These are phyloP conservation scores for Centropristis striata DNA, from an alignment of 2,113 vertebrate species.

Conservation along the genomic window DNA sequence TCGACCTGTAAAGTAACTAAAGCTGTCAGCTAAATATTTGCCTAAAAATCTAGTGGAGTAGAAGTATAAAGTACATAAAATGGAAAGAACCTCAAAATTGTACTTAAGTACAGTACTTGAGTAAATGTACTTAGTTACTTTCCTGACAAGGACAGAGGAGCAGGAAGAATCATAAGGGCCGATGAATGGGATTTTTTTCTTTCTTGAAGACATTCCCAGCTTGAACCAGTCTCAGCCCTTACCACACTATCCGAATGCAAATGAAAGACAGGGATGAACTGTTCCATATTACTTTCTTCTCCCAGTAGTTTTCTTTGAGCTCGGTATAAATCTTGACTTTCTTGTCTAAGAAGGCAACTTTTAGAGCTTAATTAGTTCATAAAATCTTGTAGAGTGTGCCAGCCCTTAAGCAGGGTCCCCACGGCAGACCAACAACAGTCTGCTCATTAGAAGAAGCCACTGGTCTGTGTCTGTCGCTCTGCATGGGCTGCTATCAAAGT, in stretches of 20 bases:
- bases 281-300: not conserved
- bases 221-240: not conserved
- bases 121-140: too few species aligned
- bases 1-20: too few species aligned
- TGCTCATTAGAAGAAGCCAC: conserved; percentile 82
- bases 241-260: conserved; percentile 7
- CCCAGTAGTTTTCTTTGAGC: conserved; percentile 12
- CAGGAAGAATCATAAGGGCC: conserved; percentile 39
- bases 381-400: conserved; percentile 48
- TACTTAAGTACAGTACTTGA: too few species aligned
- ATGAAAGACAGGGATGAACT: not conserved
- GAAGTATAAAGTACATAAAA: too few species aligned
- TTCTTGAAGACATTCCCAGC: conserved; percentile 1
- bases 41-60: too few species aligned
- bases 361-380: conserved; percentile 69
- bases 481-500: conserved; percentile 59
- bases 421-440: conserved; percentile 69
- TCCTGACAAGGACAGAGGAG: conserved; percentile 22
- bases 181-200: conserved; percentile 42
- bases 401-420: conserved; percentile 64
- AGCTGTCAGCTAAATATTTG: too few species aligned
- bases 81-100: too few species aligned
- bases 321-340: conserved; percentile 32
- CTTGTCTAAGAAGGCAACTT: conserved; percentile 52
- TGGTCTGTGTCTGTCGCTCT: conserved; percentile 72